Evolutionary conservation across 2,888 invertebrate genomes (phyloP).

Genomic region (Aphodius sticticus): DNA sequence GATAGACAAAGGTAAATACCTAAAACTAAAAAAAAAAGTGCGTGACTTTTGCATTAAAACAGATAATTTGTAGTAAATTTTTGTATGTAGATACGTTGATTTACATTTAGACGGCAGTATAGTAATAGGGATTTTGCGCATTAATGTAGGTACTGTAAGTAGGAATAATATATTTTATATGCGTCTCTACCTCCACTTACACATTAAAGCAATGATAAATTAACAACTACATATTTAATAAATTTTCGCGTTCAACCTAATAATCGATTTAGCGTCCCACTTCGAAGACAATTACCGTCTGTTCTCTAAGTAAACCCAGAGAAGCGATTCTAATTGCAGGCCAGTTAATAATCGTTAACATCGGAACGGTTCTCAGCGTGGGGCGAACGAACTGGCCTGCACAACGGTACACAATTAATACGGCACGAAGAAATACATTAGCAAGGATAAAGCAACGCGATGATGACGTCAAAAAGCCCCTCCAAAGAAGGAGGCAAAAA

Average conservation of each 20-base stretch:
- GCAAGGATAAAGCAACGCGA: background rate
- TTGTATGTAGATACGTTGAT: no score
- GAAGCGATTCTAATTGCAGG: background rate
- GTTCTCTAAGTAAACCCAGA: background rate
- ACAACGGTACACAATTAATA: background rate
- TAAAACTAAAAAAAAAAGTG: no score
- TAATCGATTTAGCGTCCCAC: background rate
- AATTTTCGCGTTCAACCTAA: background rate
- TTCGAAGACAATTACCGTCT: background rate
- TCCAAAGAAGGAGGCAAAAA: background rate
- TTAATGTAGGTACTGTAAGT: no score
- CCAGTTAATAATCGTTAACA: background rate
- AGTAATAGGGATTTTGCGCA: no score
- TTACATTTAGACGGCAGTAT: no score
- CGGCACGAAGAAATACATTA: background rate
- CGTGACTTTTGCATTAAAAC: no score
- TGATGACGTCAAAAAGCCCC: background rate
- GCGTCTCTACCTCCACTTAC: no score
- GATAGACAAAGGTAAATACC: no score
- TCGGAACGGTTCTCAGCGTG: background rate
- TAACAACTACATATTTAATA: background rate
- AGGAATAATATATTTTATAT: no score
- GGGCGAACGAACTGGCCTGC: background rate
- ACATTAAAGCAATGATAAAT: no score
- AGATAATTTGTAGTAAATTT: no score